These are phyloP conservation scores for Pantelozetes paolii DNA, from an alignment of 2,888 invertebrate species.

Conservation along the genomic window DNA sequence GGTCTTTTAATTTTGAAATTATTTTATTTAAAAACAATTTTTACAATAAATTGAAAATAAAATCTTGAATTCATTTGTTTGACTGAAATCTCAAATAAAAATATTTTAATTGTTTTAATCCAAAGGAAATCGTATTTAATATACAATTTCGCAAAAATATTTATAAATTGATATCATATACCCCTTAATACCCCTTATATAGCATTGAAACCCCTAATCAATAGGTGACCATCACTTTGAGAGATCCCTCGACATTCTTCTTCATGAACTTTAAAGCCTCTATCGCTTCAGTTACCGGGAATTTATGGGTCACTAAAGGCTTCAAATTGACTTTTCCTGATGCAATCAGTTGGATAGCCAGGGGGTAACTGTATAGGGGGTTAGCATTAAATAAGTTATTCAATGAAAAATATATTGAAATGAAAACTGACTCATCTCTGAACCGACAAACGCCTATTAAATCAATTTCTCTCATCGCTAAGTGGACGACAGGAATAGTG, in stretches of 20 bases:
- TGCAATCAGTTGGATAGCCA: slow-evolving; percentile 46
- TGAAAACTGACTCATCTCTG: slow-evolving; percentile 11
- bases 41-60: too few relatives aligned
- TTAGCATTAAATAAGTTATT: background rate
- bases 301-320: slow-evolving; percentile 47
- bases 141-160: too few relatives aligned
- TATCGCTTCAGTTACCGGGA: slow-evolving; percentile 47
- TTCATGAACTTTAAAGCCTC: slow-evolving; percentile 51
- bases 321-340: slow-evolving; percentile 47
- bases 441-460: slow-evolving; percentile 44
- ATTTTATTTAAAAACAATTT: too few relatives aligned
- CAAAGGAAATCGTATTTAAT: too few relatives aligned
- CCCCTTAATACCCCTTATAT: too few relatives aligned
- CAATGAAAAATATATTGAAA: background rate
- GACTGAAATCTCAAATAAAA: too few relatives aligned
- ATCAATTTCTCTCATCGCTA: slow-evolving; percentile 42
- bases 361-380: slow-evolving; percentile 45
- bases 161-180: too few relatives aligned
- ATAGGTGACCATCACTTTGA: slow-evolving; percentile 40
- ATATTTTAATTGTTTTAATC: too few relatives aligned
- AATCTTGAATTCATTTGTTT: too few relatives aligned
- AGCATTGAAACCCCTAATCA: too few relatives aligned
- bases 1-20: too few relatives aligned
- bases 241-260: slow-evolving; percentile 31
- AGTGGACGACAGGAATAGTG: slow-evolving; percentile 37